A percentile compares a stretch with the other conserved stretches of the same genome.
phyloP scores from a whole-genome alignment of 2,113 vertebrate genomes.

The Chinchilla lanigera region DNA sequence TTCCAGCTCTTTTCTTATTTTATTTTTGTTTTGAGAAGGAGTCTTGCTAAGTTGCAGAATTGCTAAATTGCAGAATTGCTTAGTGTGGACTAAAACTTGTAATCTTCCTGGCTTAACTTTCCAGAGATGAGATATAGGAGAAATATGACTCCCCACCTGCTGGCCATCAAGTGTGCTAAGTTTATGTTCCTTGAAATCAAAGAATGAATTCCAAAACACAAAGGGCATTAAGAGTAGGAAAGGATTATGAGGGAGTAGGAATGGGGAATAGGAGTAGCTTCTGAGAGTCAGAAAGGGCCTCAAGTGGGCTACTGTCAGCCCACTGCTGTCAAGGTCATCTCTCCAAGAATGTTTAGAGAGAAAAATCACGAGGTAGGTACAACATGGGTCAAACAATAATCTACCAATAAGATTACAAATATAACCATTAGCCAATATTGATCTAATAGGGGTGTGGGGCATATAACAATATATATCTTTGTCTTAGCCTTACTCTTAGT shows the following conservation, averaged over 20 bases:
- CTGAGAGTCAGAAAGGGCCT: background rate
- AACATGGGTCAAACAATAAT: background rate
- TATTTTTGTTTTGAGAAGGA: background rate
- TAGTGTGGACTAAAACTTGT: background rate
- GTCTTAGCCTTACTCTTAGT: background rate
- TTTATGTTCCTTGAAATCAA: background rate
- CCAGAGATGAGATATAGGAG: background rate
- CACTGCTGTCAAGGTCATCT: background rate
- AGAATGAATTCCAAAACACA: background rate
- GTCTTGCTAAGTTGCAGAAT: background rate
- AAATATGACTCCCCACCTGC: background rate
- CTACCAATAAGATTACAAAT: background rate
- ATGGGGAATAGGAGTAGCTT: background rate
- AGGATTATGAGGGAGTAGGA: background rate
- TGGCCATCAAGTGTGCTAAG: background rate
- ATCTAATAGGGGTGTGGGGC: background rate
- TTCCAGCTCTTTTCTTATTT: background rate
- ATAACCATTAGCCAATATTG: background rate
- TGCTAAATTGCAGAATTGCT: background rate
- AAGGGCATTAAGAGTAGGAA: background rate
- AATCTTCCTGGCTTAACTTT: background rate
- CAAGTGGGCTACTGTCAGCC: too few relatives aligned
- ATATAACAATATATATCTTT: background rate
- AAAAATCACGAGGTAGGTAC: background rate
- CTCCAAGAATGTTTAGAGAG: background rate